Evolutionary conservation across 1,140 invertebrate genomes (phyloP).

Genomic region (Brachionus plicatilis): DNA sequence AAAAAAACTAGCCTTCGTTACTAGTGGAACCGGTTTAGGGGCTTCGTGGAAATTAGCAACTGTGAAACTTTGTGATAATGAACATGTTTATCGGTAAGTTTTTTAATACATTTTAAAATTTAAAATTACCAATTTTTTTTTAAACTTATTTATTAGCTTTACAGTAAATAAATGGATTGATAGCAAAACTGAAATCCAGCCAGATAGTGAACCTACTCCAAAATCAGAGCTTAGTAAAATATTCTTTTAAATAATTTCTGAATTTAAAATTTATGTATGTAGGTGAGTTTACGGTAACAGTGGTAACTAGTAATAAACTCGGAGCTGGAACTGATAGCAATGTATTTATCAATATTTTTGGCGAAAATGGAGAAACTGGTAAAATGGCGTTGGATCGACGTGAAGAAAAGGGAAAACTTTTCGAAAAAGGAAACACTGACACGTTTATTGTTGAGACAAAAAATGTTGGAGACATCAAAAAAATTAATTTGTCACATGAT

Average conservation of each 20-base stretch:
- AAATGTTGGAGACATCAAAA: conserved; percentile 50
- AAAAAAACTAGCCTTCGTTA: not conserved
- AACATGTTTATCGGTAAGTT: not conserved
- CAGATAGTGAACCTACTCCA: not conserved
- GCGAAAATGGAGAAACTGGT: conserved; percentile 52
- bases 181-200: conserved; percentile 48
- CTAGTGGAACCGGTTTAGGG: not conserved
- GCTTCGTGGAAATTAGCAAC: not conserved
- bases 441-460: conserved; percentile 52
- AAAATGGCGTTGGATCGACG: conserved; percentile 47
- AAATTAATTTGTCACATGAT: conserved; percentile 55
- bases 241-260: not conserved
- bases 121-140: not conserved
- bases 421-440: conserved; percentile 55
- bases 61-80: not conserved
- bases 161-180: conserved; percentile 51
- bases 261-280: conserved; percentile 1
- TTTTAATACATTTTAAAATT: not conserved
- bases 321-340: conserved; percentile 53
- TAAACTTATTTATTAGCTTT: conserved; percentile 42
- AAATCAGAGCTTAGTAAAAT: not conserved
- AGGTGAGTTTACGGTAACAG: conserved; percentile 48
- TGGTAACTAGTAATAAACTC: conserved; percentile 49
- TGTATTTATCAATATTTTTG: conserved; percentile 53
- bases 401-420: conserved; percentile 51